Conservation (phyloP, 2,888 invertebrate genomes). For the Pristionchus mayeri region DNA sequence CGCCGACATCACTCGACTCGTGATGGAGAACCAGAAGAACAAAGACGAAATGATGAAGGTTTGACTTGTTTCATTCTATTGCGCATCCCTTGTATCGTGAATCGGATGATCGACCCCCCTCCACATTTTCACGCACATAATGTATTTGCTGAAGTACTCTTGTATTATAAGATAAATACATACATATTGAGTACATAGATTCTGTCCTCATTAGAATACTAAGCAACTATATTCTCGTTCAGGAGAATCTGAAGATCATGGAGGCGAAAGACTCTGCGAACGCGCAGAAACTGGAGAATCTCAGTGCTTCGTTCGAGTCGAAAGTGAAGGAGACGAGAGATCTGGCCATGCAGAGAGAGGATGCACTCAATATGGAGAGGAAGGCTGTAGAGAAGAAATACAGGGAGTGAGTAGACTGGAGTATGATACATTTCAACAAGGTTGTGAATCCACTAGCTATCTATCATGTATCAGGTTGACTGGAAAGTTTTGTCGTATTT, state of each 20-base stretch:
- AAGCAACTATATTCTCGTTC: neutral
- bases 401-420: neutral
- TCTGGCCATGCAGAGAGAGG: neutral
- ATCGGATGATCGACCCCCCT: too few relatives aligned
- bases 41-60: neutral
- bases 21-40: neutral
- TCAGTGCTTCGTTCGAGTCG: neutral
- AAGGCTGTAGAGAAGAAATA: neutral
- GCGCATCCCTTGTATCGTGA: too few relatives aligned
- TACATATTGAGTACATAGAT: too few relatives aligned
- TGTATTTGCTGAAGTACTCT: too few relatives aligned
- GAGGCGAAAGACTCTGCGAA: neutral
- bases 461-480: too few relatives aligned
- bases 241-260: constrained; percentile 2
- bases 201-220: too few relatives aligned
- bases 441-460: too few relatives aligned
- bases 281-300: neutral
- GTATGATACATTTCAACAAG: too few relatives aligned
- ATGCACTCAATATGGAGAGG: neutral
- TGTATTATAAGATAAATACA: too few relatives aligned
- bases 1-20: constrained; percentile 55
- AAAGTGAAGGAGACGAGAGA: neutral
- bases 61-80: neutral
- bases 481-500: too few relatives aligned
- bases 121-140: too few relatives aligned